These are phyloP conservation scores for Anguilla megastoma DNA, from an alignment of 2,797 vertebrate genomes.

Conservation along the genomic window DNA sequence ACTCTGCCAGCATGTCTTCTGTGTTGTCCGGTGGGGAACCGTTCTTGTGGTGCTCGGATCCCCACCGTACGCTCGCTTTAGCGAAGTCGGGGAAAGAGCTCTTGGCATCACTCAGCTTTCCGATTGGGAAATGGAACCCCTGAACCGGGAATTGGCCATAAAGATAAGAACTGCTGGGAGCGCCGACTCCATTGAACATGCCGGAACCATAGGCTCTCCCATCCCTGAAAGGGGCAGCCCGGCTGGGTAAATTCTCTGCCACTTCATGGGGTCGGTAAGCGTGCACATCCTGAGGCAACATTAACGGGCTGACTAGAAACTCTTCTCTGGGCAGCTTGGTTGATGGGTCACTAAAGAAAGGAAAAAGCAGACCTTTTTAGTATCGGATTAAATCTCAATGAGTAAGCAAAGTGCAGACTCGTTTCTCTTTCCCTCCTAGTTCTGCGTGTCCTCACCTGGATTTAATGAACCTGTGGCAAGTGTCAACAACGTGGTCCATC, in stretches of 20 bases:
- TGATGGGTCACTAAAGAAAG: constrained; percentile 80
- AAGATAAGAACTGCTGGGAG: constrained; percentile 81
- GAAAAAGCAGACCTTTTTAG: neutral
- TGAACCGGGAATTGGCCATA: constrained; percentile 84
- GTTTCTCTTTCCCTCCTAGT: neutral
- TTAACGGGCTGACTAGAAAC: constrained; percentile 84
- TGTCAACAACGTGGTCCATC: constrained; percentile 97
- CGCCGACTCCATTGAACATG: constrained; percentile 79
- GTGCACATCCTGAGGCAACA: constrained; percentile 87
- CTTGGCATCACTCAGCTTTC: constrained; percentile 88
- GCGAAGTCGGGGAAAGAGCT: constrained; percentile 82
- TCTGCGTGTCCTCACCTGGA: constrained; percentile 77
- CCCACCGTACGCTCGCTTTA: constrained; percentile 64
- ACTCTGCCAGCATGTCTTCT: constrained; percentile 74
- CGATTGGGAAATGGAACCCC: constrained; percentile 87
- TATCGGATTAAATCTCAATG: neutral
- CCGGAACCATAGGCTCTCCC: constrained; percentile 82
- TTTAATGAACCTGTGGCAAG: constrained; percentile 90
- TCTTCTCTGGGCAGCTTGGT: constrained; percentile 88
- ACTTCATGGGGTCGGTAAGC: constrained; percentile 88
- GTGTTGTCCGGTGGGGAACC: constrained; percentile 74
- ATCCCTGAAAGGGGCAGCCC: constrained; percentile 71
- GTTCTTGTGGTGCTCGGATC: constrained; percentile 85
- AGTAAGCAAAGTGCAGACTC: neutral
- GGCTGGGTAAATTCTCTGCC: constrained; percentile 77